Percentiles rank a stretch among this genome's conserved stretches.
Conservation (phyloP, 2,797 vertebrate species). For the Enteromius mattozi region DNA sequence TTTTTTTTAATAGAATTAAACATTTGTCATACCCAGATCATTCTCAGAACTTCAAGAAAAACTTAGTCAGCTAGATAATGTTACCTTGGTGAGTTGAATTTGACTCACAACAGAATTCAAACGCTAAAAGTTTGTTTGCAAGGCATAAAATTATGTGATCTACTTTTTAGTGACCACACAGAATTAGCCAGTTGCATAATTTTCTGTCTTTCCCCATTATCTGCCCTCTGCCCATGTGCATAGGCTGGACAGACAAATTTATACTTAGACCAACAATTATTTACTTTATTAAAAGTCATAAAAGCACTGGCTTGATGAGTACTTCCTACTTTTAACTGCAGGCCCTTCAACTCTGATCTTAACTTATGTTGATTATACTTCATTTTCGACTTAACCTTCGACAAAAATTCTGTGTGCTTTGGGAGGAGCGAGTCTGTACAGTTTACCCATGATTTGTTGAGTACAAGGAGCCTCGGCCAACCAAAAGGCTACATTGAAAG, state of each 20-base stretch:
- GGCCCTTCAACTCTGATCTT: background rate
- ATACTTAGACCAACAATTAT: background rate
- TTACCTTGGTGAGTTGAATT: background rate
- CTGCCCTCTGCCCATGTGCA: background rate
- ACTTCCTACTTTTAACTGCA: background rate
- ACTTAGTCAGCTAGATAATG: background rate
- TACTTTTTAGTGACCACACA: background rate
- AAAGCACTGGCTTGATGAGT: background rate
- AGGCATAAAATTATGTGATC: background rate
- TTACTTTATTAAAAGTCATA: background rate
- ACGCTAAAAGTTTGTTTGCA: background rate
- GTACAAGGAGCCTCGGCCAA: constrained; percentile 22
- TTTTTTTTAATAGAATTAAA: background rate
- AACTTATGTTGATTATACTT: background rate
- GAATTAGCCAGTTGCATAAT: background rate
- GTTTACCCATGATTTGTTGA: constrained; percentile 43
- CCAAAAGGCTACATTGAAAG: constrained; percentile 41
- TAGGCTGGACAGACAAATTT: background rate
- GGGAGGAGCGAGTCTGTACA: constrained; percentile 19
- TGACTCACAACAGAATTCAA: background rate
- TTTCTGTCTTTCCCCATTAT: background rate
- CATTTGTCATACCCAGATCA: background rate
- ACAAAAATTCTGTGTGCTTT: background rate
- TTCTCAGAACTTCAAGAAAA: background rate
- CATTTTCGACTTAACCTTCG: constrained; percentile 13